phyloP scores from a whole-genome alignment of 2,113 vertebrate genomes.

The Tragelaphus imberbis region DNA sequence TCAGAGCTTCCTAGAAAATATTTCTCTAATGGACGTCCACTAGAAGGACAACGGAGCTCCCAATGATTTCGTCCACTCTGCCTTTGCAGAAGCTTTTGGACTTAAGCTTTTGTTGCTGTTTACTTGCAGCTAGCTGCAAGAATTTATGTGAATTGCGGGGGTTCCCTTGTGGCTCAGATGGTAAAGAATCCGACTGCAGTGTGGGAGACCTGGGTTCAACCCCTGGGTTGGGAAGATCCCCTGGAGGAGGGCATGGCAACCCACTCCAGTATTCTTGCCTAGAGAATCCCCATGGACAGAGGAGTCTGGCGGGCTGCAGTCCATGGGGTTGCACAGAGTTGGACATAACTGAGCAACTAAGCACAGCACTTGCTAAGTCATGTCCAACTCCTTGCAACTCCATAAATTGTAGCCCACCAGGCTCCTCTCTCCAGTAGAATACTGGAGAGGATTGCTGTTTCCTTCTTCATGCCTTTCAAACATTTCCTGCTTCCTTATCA shows the following conservation, averaged over 20 bases:
- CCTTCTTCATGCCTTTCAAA: background rate
- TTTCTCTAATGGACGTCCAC: fast-evolving
- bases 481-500: background rate
- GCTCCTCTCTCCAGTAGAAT: background rate
- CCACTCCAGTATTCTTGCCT: background rate
- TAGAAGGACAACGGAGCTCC: fast-evolving
- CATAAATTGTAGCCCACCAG: background rate
- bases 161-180: background rate
- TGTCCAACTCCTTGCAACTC: background rate
- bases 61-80: fast-evolving
- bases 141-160: background rate
- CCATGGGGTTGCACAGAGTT: background rate
- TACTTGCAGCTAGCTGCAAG: background rate
- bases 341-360: background rate
- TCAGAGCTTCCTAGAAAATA: background rate
- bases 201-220: background rate
- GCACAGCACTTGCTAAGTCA: background rate
- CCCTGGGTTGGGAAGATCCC: background rate
- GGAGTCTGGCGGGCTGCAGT: background rate
- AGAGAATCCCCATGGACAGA: background rate
- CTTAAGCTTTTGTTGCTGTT: background rate
- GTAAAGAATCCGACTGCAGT: background rate
- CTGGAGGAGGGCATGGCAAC: background rate
- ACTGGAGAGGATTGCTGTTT: background rate
- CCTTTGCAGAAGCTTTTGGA: background rate